These are phyloP conservation scores for Bombus sibiricus DNA, from an alignment of 1,140 invertebrate genomes.

Conservation along the genomic window DNA sequence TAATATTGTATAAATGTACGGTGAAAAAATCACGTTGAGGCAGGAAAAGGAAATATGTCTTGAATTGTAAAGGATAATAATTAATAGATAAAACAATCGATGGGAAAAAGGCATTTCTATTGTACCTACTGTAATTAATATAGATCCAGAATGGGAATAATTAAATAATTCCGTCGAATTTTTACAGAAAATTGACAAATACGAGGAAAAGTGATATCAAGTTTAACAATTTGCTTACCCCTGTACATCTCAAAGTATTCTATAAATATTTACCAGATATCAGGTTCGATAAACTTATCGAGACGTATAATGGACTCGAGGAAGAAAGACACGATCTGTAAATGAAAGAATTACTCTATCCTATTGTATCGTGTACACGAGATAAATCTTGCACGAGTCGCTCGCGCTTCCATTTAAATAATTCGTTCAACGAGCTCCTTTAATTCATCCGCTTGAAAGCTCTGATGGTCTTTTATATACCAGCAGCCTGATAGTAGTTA, in stretches of 20 bases:
- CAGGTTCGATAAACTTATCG: not conserved
- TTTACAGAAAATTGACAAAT: not conserved
- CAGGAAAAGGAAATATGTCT: too few species aligned
- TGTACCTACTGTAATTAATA: too few species aligned
- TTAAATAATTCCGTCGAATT: not conserved
- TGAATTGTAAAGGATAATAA: too few species aligned
- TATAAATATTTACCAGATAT: not conserved
- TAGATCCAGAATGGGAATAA: not conserved
- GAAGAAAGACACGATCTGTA: not conserved
- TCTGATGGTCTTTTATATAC: not conserved
- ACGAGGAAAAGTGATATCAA: not conserved
- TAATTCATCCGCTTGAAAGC: slow-evolving; percentile 30
- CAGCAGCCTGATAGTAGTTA: not conserved
- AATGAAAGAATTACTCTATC: not conserved
- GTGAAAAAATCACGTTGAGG: too few species aligned
- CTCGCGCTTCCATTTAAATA: slow-evolving; percentile 52
- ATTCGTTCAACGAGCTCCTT: slow-evolving; percentile 47
- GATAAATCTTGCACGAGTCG: not conserved
- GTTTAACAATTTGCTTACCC: not conserved
- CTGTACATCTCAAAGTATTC: slow-evolving; percentile 3
- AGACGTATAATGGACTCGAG: too few species aligned
- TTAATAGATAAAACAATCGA: too few species aligned
- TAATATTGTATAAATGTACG: too few species aligned
- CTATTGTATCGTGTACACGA: not conserved
- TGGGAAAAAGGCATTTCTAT: too few species aligned